Evolutionary conservation across 2,797 vertebrate species (phyloP).

Genomic region (Rhabdophis nuchalis): DNA sequence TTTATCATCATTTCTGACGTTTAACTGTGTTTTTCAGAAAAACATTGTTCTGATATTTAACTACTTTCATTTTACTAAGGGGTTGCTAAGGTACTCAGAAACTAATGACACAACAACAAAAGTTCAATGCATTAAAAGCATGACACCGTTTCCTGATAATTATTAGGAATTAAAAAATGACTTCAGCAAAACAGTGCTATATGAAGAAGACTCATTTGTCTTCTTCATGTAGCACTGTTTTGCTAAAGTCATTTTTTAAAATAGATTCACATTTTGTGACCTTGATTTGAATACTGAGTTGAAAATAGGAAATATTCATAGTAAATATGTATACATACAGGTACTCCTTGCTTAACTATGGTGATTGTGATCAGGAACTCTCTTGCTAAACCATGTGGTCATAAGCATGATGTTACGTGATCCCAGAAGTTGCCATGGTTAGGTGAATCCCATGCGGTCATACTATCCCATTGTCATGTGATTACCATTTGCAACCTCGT

Average conservation of each 20-base stretch:
- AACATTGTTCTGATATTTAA: background rate
- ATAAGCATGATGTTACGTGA: background rate
- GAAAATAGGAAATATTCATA: background rate
- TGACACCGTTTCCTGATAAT: background rate
- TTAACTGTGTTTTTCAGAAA: background rate
- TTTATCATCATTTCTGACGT: background rate
- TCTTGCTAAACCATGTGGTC: background rate
- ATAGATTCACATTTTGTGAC: background rate
- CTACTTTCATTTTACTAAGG: background rate
- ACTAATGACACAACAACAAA: background rate
- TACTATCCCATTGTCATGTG: background rate
- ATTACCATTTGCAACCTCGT: background rate
- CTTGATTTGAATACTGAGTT: background rate
- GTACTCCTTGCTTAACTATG: background rate
- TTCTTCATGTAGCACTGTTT: background rate
- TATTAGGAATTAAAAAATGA: too few relatives aligned
- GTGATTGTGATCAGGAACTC: background rate
- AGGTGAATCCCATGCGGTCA: background rate
- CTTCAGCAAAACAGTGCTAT: too few relatives aligned
- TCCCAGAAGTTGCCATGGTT: background rate
- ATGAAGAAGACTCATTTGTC: background rate
- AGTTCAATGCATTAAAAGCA: background rate
- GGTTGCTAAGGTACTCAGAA: background rate
- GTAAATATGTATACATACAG: background rate
- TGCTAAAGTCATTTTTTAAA: background rate